Evolutionary conservation across 2,797 vertebrate genomes (phyloP).

Genomic region (Pantherophis alleghaniensis): DNA sequence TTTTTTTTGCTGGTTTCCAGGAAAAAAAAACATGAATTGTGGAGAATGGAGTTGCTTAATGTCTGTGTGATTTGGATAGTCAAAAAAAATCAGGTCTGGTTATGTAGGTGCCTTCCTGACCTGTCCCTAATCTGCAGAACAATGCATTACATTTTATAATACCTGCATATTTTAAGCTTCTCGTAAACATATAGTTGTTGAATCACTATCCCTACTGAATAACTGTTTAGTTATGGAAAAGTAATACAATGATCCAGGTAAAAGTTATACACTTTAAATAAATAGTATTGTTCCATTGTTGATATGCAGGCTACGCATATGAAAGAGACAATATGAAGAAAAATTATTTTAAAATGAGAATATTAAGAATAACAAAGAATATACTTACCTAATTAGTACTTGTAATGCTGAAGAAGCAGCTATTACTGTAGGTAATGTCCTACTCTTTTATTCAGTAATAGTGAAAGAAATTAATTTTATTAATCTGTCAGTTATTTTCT

Average conservation of each 20-base stretch:
- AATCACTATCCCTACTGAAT: background rate
- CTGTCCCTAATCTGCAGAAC: background rate
- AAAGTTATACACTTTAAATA: background rate
- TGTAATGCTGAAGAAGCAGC: constrained; percentile 33
- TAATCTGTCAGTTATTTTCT: constrained; percentile 27
- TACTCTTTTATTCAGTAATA: constrained; percentile 24
- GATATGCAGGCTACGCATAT: background rate
- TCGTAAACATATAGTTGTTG: background rate
- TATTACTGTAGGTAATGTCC: background rate
- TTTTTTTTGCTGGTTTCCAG: background rate
- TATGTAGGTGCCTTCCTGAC: background rate
- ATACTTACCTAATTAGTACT: constrained; percentile 33
- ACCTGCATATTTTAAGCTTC: background rate
- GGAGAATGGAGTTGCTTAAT: background rate
- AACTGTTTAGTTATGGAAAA: background rate
- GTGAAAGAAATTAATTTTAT: constrained; percentile 37
- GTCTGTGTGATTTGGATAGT: background rate
- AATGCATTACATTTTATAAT: background rate
- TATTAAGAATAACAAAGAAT: constrained; percentile 37
- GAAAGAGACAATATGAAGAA: background rate
- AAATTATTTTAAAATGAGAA: constrained; percentile 23
- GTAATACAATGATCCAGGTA: background rate
- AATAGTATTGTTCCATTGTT: constrained; percentile 1
- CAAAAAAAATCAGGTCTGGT: background rate
- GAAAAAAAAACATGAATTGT: background rate